Base-by-base conservation (phyloP, 2,113 vertebrate genomes). In the Actenoides hombroni region DNA sequence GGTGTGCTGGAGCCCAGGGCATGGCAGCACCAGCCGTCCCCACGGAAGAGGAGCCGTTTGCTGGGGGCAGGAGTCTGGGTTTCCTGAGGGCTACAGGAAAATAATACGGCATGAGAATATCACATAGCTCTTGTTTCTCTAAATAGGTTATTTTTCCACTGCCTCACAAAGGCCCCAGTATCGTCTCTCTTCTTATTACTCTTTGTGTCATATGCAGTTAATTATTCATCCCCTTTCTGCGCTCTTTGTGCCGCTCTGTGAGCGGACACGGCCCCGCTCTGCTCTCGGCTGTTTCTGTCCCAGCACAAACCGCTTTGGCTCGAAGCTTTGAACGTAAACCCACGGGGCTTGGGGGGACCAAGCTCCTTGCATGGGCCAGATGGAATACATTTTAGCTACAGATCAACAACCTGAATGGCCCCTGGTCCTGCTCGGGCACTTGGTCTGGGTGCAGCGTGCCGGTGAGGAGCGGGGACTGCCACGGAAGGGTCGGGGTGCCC, bases 171-270 rank as follows among this genome's bases (percentile, higher is more conserved):
- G 96, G 96, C 91, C 94, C 54, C 78, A 28, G 87, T 97, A 94
- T 97, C 95, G 20, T 31, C 74, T 93, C 82, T 95, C 94, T 93
- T 61, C 97, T 95, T 84, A 94, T 80, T 95, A 15, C 96, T 95
- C 94, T 91, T 92, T 86, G 88, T 94, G 80, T 69, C 83, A 92
- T 81, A 88, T 89, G 63, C 26, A 59, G 75, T 98, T 86, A 98
- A 98, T 98, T 97, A 98, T 98, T 98, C 77, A 98, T 92, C 51
- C 73, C 76, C n/a, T 64, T 5, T 29, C 59, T 48, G 13, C 3
- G 29, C 64, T 80, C 64, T 86, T 80, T 75, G 78, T 15, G 95
- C 91, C 13, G 78, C 92, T 14, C 56, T 0, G 3, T 1, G 17
- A 67, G 75, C 1, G 1, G 75, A 19, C 49, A 42, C 0, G 1